Base-by-base conservation (phyloP, 2,797 vertebrate species). In the Hoplostethus mediterraneus region DNA sequence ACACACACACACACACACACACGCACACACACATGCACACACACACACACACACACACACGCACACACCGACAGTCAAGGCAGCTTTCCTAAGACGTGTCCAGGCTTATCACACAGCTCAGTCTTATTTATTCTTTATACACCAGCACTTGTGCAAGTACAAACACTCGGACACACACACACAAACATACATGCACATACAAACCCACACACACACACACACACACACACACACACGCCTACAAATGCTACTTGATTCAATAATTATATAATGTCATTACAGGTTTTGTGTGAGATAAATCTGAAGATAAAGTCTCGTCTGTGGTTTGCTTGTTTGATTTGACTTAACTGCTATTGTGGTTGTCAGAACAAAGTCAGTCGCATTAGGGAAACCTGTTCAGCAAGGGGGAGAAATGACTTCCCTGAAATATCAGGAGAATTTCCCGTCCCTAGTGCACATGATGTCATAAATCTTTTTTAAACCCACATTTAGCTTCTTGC, bases 351-450 rank as follows among this genome's bases (percentile, higher is more conserved):
- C 6, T 0, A 0, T 44, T 48, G n/a, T 59, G 56, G 13, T 48
- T 48, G 47, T 9, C 21, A 40, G 47, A 47, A 25, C 2, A 0
- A 59, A 54, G n/a, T 59, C 17, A 33, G 5, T 38, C 7, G 16
- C 31, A 55, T 40, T 52, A 0, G 11, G n/a, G 1, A 61, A 86
- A 89, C 86, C 71, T 66, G 82, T 68, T 68, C 1, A 9, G 21
- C 73, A 55, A 74, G 75, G 4, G 16, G 10, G 21, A 54, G 1
- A 53, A 61, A 28, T 2, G 57, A 28, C 52, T 83, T 87, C 77
- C 30, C 6, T 31, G 58, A 87, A 87, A 65, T 31, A 63, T 36
- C 16, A 14, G 2, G 3, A 62, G 47, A 40, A 30, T 73, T 89
- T 81, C 56, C 67, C 47, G 42, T 60, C 81, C 40, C 25, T 40